Percentiles rank a stretch among this genome's conserved stretches.
phyloP scores from a whole-genome alignment of 2,888 invertebrate species.

The Aethes cnicana region DNA sequence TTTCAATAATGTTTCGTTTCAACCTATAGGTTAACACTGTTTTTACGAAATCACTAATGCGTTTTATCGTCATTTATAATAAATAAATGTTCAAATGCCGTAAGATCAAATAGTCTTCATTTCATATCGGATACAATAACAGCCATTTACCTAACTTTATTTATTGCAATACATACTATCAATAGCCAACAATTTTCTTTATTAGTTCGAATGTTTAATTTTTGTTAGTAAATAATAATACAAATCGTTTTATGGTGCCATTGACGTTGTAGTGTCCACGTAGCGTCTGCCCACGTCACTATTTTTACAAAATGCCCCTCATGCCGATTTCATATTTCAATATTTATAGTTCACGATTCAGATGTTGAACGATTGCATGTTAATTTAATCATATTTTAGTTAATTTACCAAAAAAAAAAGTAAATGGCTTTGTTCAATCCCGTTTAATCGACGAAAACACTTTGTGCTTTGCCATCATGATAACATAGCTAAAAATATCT shows the following conservation, averaged over 20 bases:
- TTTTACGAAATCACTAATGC: slow-evolving; percentile 1
- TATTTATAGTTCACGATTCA: slow-evolving; percentile 3
- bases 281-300: slow-evolving; percentile 15
- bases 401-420: neutral
- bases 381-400: neutral
- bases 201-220: no score
- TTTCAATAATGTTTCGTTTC: slow-evolving; percentile 14
- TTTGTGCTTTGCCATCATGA: no score
- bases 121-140: no score
- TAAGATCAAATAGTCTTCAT: no score
- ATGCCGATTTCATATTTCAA: slow-evolving; percentile 8
- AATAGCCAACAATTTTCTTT: no score
- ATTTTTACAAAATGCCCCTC: slow-evolving; percentile 22
- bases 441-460: no score
- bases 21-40: slow-evolving; percentile 10
- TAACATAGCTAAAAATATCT: no score
- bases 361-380: neutral
- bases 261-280: neutral
- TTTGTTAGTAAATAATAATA: neutral
- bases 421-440: no score
- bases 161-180: no score
- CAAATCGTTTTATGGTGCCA: slow-evolving; percentile 5
- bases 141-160: no score
- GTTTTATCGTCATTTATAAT: neutral
- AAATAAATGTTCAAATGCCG: no score